Percentiles rank a stretch among this genome's conserved stretches.
These are phyloP conservation scores for Gavia stellata DNA, from an alignment of 2,113 vertebrate genomes.

Conservation along the genomic window DNA sequence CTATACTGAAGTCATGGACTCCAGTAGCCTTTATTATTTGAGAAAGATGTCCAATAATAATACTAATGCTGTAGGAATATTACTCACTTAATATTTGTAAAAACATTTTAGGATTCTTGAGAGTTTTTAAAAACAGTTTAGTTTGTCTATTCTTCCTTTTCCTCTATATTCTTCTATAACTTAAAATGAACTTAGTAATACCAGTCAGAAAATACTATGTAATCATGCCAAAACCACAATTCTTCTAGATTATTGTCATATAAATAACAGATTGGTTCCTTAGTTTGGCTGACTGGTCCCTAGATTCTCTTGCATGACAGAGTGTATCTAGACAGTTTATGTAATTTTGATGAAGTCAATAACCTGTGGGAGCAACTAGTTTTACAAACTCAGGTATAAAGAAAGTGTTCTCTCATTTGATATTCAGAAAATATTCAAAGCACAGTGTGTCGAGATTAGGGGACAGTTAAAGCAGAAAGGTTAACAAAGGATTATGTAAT, in stretches of 20 bases:
- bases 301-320: neutral
- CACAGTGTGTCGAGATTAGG: accelerated
- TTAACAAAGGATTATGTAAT: neutral
- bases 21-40: neutral
- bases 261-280: neutral
- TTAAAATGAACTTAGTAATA: neutral
- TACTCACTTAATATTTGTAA: neutral
- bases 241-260: neutral
- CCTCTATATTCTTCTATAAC: neutral
- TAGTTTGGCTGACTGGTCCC: neutral
- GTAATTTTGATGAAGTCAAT: neutral
- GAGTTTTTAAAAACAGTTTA: neutral
- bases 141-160: neutral
- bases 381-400: neutral
- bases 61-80: neutral
- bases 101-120: neutral
- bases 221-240: neutral
- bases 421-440: neutral
- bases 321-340: neutral
- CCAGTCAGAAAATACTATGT: neutral
- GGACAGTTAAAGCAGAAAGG: neutral
- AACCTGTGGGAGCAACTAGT: neutral
- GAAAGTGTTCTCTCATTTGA: neutral
- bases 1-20: neutral
- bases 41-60: neutral